A percentile compares a stretch with the other conserved stretches of the same genome.
Evolutionary conservation across 2,113 vertebrate species (phyloP).

Genomic region (Lycaon pictus): DNA sequence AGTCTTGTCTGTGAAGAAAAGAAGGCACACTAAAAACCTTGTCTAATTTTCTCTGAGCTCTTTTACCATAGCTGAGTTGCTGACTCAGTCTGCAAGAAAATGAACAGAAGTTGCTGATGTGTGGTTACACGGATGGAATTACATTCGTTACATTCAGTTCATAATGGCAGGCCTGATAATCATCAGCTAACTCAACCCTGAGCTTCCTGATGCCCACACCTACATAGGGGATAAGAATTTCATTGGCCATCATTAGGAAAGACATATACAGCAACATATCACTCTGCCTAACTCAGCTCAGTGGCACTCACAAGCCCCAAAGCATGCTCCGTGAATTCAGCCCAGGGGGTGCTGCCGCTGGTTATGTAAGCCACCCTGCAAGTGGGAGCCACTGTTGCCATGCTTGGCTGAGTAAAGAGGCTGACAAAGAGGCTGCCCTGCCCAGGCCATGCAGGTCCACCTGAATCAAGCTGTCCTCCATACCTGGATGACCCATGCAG

Average conservation of each 20-base stretch:
- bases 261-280: neutral
- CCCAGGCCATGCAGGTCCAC: neutral
- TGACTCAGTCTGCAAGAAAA: neutral
- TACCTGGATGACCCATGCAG: neutral
- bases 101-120: neutral
- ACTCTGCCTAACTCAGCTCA: neutral
- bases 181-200: slow-evolving; percentile 20
- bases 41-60: neutral
- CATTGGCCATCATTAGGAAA: neutral
- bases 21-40: neutral
- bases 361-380: neutral
- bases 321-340: neutral
- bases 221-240: neutral
- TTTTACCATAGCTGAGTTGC: neutral
- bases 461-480: neutral
- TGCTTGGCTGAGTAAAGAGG: neutral
- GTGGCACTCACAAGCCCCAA: neutral
- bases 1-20: neutral
- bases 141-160: neutral
- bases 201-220: neutral
- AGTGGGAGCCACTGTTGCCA: neutral
- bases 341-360: neutral
- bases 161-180: neutral
- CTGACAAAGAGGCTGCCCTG: neutral
- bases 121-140: neutral